phyloP scores from a whole-genome alignment of 2,797 vertebrate genomes.

The Sciurus carolinensis region DNA sequence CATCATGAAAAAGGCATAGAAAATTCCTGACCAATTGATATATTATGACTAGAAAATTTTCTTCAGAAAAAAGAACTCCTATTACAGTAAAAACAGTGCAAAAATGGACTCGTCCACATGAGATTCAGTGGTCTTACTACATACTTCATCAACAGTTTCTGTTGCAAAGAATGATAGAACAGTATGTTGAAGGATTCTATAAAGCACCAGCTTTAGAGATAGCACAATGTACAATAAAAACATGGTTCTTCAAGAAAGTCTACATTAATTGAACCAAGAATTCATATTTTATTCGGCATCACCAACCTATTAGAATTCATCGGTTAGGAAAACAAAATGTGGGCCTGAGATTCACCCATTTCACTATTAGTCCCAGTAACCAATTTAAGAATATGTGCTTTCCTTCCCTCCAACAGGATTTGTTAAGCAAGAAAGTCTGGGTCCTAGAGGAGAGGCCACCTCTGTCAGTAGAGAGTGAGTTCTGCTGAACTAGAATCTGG shows the following conservation, averaged over 20 bases:
- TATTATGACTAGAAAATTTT: not conserved
- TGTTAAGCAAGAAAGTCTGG: not conserved
- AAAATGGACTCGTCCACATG: not conserved
- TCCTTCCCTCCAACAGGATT: not conserved
- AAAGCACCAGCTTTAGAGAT: not conserved
- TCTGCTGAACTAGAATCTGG: not conserved
- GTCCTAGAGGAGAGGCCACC: not conserved
- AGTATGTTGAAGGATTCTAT: not conserved
- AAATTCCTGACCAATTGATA: not conserved
- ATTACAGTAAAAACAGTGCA: not conserved
- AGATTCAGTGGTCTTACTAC: not conserved
- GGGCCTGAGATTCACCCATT: not conserved
- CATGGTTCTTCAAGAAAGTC: not conserved
- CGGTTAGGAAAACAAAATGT: not conserved
- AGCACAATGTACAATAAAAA: rapidly evolving
- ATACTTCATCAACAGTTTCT: not conserved
- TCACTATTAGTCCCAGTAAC: not conserved
- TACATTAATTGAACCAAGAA: not conserved
- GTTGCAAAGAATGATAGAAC: not conserved
- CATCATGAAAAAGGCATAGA: not conserved
- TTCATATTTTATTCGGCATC: not conserved
- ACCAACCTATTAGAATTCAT: not conserved
- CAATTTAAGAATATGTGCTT: not conserved
- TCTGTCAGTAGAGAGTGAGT: not conserved
- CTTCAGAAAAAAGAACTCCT: not conserved